phyloP scores from a whole-genome alignment of 2,888 invertebrate genomes.

The Bursaphelenchus okinawaensis region DNA sequence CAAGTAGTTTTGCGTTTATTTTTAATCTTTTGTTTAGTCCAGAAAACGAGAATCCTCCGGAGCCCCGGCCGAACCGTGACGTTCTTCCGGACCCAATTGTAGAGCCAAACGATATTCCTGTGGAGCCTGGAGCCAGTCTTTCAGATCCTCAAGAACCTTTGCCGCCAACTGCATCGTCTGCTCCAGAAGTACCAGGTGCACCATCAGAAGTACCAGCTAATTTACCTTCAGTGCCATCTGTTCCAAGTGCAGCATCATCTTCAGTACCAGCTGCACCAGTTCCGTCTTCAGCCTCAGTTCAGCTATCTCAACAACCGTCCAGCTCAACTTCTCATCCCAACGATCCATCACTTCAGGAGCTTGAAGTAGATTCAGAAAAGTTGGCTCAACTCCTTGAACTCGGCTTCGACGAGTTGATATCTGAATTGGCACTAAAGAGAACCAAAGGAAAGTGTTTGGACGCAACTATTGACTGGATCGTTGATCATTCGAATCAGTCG shows the following conservation, averaged over 20 bases:
- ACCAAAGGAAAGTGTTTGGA: conserved; percentile 39
- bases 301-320: not conserved
- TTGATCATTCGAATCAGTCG: conserved; percentile 39
- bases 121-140: not conserved
- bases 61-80: not conserved
- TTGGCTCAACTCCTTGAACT: conserved; percentile 36
- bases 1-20: not conserved
- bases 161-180: no score
- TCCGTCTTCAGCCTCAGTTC: not conserved
- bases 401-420: conserved; percentile 42
- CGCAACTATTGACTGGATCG: conserved; percentile 44
- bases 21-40: not conserved
- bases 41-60: not conserved
- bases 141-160: no score
- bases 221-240: not conserved
- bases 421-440: conserved; percentile 35
- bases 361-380: conserved; percentile 25
- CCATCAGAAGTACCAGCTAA: not conserved
- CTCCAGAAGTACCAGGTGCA: no score
- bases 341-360: not conserved
- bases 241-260: no score
- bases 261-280: not conserved
- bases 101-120: not conserved
- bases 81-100: not conserved
- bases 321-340: not conserved